phyloP scores from a whole-genome alignment of 1,140 invertebrate species.

The Drosophila rufa region DNA sequence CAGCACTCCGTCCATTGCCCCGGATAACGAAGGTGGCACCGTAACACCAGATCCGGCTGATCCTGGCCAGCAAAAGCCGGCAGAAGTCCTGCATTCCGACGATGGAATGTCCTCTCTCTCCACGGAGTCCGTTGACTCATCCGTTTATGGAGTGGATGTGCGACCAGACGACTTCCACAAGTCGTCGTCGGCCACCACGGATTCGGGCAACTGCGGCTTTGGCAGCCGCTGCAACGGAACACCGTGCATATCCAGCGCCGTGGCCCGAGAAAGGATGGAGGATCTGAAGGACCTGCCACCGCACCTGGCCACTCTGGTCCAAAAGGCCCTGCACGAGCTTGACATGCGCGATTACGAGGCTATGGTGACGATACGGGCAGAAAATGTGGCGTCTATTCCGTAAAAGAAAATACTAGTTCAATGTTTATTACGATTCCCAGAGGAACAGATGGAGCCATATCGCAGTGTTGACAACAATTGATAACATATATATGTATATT shows the following conservation, averaged over 20 bases:
- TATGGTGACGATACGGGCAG: conserved; percentile 65
- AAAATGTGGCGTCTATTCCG: conserved; percentile 55
- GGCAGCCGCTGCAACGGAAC: conserved; percentile 49
- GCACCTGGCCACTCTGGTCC: conserved; percentile 74
- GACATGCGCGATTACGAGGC: conserved; percentile 79
- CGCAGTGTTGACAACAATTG: conserved; percentile 35
- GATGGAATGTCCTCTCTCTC: conserved; percentile 81
- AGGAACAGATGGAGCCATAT: conserved; percentile 37
- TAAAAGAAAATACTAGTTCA: conserved; percentile 42
- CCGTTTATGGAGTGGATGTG: conserved; percentile 72
- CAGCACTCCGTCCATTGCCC: conserved; percentile 22
- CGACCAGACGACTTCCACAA: conserved; percentile 61
- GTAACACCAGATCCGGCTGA: conserved; percentile 64
- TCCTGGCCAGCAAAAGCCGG: conserved; percentile 22
- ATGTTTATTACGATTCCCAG: conserved; percentile 16
- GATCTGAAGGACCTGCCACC: conserved; percentile 81
- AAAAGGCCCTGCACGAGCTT: conserved; percentile 77
- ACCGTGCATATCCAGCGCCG: conserved; percentile 63
- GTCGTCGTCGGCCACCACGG: conserved; percentile 71
- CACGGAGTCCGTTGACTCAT: conserved; percentile 76
- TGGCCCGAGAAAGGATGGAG: conserved; percentile 73
- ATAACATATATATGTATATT: conserved; percentile 33
- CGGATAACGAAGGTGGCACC: conserved; percentile 44
- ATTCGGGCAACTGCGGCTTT: conserved; percentile 67
- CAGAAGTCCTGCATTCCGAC: conserved; percentile 55